These are phyloP conservation scores for Dryococelus australis DNA, from an alignment of 2,888 invertebrate species.

Conservation along the genomic window DNA sequence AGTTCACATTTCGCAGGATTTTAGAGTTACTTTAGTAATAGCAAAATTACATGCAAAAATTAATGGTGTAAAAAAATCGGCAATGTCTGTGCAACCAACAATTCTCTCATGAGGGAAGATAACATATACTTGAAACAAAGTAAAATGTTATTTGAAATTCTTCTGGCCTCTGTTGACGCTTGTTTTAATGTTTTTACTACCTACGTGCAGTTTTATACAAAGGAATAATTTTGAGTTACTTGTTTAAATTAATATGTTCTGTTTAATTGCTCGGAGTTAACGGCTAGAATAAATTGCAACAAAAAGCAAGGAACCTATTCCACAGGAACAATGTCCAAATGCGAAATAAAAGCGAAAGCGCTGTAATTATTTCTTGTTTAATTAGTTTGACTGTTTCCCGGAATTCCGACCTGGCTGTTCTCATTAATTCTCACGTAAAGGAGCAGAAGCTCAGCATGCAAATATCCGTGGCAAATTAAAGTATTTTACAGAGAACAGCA, in stretches of 20 bases:
- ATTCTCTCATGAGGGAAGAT: no score
- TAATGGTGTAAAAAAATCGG: no score
- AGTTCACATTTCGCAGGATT: no score
- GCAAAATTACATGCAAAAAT: no score
- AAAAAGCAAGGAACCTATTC: background rate
- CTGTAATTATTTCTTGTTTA: background rate
- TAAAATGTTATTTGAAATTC: no score
- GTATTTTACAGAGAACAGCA: background rate
- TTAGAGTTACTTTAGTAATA: no score
- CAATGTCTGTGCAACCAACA: no score
- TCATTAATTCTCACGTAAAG: background rate
- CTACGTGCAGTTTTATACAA: no score
- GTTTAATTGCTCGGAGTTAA: background rate
- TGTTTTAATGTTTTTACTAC: no score
- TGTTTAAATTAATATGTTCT: background rate
- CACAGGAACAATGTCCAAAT: background rate
- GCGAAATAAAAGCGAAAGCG: background rate
- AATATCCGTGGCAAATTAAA: background rate
- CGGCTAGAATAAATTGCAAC: background rate
- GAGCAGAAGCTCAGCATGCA: background rate
- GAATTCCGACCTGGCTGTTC: background rate
- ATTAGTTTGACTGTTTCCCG: constrained; percentile 1
- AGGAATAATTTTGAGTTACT: no score
- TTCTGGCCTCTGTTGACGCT: no score
- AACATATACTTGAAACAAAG: no score